Evolutionary conservation across 2,888 invertebrate species (phyloP), one percentile per base, ranked within the genome.

Genomic region (Myopa testacea): DNA sequence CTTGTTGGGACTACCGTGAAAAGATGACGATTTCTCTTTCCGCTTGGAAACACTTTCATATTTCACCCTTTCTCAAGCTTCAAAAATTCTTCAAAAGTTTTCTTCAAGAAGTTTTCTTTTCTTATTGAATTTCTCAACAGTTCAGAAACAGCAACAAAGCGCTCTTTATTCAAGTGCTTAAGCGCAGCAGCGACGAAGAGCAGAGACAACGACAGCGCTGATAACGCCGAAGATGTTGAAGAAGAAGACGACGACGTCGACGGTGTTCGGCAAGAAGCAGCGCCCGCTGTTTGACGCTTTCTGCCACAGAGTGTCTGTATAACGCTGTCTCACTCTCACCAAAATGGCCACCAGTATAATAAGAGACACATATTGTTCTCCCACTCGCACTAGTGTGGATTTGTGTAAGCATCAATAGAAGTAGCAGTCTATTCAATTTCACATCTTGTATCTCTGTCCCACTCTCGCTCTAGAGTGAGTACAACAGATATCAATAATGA

Each of bases 301-400:
- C 34, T 55, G 8, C 52, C 16, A 2, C 45, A 10, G 10, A 45
- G 6, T 6, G 7, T 10, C 16, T 16, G 14, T 16, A 7, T 26
- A 78, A 79, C 75, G 81, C 81, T 81, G 76, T 73, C 83, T 85
- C 85, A 82, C 84, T 87, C 83, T 81, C 84, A 85, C 85, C 85
- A 87, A 87, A 85, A 87, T 87, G 86, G 87, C 84, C 84, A 82
- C 82, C 77, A 76, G 26, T 65, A 10, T 38, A 45, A 26, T 50
- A 68, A 77, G 12, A 16, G 34, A 55, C 78, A n/a, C 45, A 45
- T 63, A 45, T 73, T 6, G 34, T 16, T 40, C 19, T 63, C 16
- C 12, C 58, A 14, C 62, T 62, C 40, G 16, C 38, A n/a, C 19
- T 62, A 37, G 34, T 19, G 55, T 26, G 26, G 26, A 2, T 26